Conservation (phyloP, 2,113 vertebrate species). For the Nycticorax nycticorax region DNA sequence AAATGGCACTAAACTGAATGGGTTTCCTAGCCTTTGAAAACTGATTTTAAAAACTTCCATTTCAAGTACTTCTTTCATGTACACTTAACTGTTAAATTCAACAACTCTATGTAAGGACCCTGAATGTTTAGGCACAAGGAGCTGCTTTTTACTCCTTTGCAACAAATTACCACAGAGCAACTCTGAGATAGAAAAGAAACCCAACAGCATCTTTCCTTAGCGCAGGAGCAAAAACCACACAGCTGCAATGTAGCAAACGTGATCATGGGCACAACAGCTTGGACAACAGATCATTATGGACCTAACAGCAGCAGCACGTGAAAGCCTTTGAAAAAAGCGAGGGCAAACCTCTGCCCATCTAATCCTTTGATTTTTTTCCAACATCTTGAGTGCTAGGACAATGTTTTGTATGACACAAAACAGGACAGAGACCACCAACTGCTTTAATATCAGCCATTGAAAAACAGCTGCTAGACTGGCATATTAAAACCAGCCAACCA, state of each 20-base stretch:
- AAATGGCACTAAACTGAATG: background rate
- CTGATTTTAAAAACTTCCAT: background rate
- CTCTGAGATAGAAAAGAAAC: background rate
- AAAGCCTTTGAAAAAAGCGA: background rate
- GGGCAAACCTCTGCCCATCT: background rate
- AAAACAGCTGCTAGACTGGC: background rate
- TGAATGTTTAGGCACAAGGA: background rate
- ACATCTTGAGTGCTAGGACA: background rate
- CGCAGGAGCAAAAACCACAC: background rate
- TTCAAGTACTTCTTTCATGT: background rate
- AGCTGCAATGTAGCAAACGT: background rate
- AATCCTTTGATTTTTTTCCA: background rate
- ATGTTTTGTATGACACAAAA: background rate
- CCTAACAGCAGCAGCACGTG: background rate
- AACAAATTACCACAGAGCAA: background rate
- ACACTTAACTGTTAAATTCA: background rate
- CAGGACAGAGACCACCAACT: background rate
- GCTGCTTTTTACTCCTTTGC: background rate
- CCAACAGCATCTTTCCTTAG: background rate
- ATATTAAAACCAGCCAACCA: background rate
- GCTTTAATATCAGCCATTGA: background rate
- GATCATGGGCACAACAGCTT: background rate
- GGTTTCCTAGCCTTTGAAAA: background rate
- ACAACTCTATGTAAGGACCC: background rate
- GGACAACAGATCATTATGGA: background rate